Base-by-base conservation (phyloP, 30 jellyfish, hydroid and myxozoan genomes). In the Rhopilema esculentum region DNA sequence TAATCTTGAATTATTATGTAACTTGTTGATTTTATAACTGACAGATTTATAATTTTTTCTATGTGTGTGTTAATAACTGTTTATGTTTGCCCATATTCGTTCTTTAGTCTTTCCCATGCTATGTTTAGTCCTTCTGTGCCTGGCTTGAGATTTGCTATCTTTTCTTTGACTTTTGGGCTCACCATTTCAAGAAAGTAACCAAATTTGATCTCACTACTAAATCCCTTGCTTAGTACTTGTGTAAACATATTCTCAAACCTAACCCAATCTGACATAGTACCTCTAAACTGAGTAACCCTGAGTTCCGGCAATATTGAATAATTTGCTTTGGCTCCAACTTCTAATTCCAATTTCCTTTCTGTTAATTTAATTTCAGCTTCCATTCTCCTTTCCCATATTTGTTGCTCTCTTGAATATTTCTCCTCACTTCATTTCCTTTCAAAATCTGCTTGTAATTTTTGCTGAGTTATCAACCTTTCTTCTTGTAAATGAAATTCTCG, bases 161-260 rank as follows among this genome's bases (percentile, higher is more conserved):
- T 75, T 21, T 75, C 86, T 75, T 77, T 75, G 25, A 75, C 86
- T 75, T 75, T 75, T 33, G 79, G 28, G 61, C 21, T 51, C 8
- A 75, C 86, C 86, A 75, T 75, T 75, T 75, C 86, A 48, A 75
- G 86, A 77, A 75, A 61, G 63, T 79, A 53, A 2, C 89, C 80
- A 57, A 79, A 79, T 27, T 79, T 79, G 4, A 53, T 64, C 32
- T 79, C 79, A 61, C 62, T 80, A 53, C 79, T 28, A 29, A 79
- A 79, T 6, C 30, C 62, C 28, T 79, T 79, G 80, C 29, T 57
- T 79, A 53, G 30, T 15, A 64, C 80, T 27, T 79, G 79, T 8
- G 31, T 53, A 27, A 79, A 79, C 89, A 79, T 79, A 32, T 79
- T 61, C n/a, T 79, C 80, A 61, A 79, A 79, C 82, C 82, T 61